These are phyloP conservation scores for Ophion slaviceki DNA, from an alignment of 2,888 invertebrate genomes.

Conservation along the genomic window DNA sequence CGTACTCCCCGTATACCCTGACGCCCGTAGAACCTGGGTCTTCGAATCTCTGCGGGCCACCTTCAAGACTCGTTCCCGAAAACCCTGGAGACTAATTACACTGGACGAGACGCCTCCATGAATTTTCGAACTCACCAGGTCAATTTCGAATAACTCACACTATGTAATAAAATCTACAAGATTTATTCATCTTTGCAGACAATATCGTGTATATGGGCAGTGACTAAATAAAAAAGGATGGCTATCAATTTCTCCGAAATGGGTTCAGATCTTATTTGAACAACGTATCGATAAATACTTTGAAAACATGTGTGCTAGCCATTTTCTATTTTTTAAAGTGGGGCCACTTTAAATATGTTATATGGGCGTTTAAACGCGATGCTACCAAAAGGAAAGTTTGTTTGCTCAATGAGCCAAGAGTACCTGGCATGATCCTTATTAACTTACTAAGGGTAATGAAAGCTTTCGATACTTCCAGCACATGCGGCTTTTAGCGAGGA, in stretches of 20 bases:
- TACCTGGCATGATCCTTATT: too few species aligned
- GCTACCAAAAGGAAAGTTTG: too few species aligned
- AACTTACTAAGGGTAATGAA: too few species aligned
- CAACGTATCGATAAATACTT: too few species aligned
- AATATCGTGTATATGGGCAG: background rate
- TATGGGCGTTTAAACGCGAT: too few species aligned
- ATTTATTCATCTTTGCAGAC: constrained; percentile 13
- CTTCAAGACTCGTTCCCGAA: constrained; percentile 66
- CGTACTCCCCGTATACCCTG: constrained; percentile 52
- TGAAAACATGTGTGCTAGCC: too few species aligned
- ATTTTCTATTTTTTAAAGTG: too few species aligned
- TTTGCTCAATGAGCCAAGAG: too few species aligned
- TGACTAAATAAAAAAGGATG: background rate
- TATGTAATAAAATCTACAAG: background rate
- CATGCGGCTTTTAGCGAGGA: background rate
- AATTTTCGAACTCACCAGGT: constrained; percentile 34
- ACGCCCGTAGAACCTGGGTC: constrained; percentile 48
- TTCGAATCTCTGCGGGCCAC: constrained; percentile 70
- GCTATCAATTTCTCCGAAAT: background rate
- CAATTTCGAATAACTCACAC: constrained; percentile 6
- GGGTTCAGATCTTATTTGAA: too few species aligned
- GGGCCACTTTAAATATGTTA: too few species aligned
- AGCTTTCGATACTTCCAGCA: too few species aligned
- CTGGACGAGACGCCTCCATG: constrained; percentile 40
- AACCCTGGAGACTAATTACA: constrained; percentile 75